Conservation (phyloP, 2,888 invertebrate species). For the Ennomos erosarius region DNA sequence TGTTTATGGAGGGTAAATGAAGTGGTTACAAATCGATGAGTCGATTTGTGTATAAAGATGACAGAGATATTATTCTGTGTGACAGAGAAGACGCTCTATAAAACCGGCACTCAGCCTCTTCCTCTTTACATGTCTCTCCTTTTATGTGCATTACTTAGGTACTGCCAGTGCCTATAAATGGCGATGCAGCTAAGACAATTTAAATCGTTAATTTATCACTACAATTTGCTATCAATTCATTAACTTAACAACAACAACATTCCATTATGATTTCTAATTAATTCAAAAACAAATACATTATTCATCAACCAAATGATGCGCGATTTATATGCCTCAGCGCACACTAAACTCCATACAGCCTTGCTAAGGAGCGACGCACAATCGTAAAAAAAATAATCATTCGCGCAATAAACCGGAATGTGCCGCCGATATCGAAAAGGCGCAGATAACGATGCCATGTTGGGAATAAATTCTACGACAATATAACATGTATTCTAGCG, state of each 20-base stretch:
- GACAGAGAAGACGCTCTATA: too few relatives aligned
- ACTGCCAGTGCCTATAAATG: too few relatives aligned
- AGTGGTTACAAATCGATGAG: too few relatives aligned
- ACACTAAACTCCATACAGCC: conserved; percentile 22
- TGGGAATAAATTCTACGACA: conserved; percentile 31
- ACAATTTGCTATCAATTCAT: too few relatives aligned
- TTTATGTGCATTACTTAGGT: too few relatives aligned
- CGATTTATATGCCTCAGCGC: conserved; percentile 19
- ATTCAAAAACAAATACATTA: conserved; percentile 20
- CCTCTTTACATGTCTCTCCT: too few relatives aligned
- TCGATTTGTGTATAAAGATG: too few relatives aligned
- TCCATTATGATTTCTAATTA: conserved; percentile 1
- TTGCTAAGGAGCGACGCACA: conserved; percentile 26
- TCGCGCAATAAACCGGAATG: conserved; percentile 39
- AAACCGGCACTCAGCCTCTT: too few relatives aligned
- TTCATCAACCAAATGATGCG: conserved; percentile 8
- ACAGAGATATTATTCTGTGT: too few relatives aligned
- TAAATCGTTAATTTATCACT: too few relatives aligned
- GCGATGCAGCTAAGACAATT: background rate
- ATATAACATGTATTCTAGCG: conserved; percentile 26
- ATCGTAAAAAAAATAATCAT: conserved; percentile 43
- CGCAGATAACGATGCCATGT: conserved; percentile 35
- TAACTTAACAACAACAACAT: too few relatives aligned
- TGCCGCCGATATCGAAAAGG: conserved; percentile 30
- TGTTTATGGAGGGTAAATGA: too few relatives aligned